These are phyloP conservation scores for Atta cephalotes DNA, from an alignment of 1,140 invertebrate species.

Conservation along the genomic window DNA sequence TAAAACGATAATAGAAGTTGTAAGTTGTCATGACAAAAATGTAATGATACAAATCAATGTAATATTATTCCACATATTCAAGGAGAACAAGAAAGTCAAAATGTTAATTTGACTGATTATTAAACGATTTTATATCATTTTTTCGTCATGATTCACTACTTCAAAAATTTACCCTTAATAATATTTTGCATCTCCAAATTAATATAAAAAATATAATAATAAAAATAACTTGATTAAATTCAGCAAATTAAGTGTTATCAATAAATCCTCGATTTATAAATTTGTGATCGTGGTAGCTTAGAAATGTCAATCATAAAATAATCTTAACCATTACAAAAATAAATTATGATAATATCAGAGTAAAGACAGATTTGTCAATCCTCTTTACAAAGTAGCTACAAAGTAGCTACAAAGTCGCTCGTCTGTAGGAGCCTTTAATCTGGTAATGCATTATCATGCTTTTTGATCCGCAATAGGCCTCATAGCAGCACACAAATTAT, in stretches of 20 bases:
- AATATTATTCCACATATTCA: background rate
- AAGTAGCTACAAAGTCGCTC: no score
- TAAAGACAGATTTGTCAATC: background rate
- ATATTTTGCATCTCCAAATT: background rate
- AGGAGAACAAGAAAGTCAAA: no score
- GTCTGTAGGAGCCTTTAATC: conserved; percentile 27
- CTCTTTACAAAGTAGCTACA: background rate
- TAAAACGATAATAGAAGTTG: background rate
- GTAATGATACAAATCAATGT: background rate
- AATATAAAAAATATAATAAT: background rate
- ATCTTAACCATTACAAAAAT: background rate
- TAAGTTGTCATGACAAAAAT: background rate
- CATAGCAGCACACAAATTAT: conserved; percentile 61
- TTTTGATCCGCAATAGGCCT: conserved; percentile 62
- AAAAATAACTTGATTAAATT: background rate
- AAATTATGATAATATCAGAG: background rate
- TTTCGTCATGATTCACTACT: background rate
- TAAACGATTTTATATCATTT: no score
- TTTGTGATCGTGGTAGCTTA: background rate
- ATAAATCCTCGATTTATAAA: background rate
- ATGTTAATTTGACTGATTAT: no score
- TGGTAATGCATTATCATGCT: conserved; percentile 67
- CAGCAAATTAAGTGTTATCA: background rate
- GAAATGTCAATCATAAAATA: conserved; percentile 8
- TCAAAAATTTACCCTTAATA: background rate